Conservation (phyloP, 2,113 vertebrate species). For the chimpanzee (Pan troglodytes) region NHGRI_mPanTro3-v2.1_pri NC_086016.1:26331501-26332000, state of each 20-base stretch:
- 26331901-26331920: background rate
- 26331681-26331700: background rate
- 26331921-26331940: background rate
- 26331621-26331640: background rate
- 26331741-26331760: background rate
- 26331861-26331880: background rate
- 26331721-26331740: background rate
- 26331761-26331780: background rate
- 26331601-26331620: background rate
- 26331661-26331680: background rate
- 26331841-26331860: background rate
- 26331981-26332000: background rate
- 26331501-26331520: background rate
- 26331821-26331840: background rate
- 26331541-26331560: background rate
- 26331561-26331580: background rate
- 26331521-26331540: background rate
- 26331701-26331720: background rate
- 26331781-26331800: background rate
- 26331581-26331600: background rate
- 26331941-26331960: background rate
- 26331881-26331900: background rate
- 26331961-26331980: background rate
- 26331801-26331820: background rate
- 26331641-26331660: background rate